phyloP scores from a whole-genome alignment of 2,888 invertebrate genomes.

The Scaeva pyrastri region DNA sequence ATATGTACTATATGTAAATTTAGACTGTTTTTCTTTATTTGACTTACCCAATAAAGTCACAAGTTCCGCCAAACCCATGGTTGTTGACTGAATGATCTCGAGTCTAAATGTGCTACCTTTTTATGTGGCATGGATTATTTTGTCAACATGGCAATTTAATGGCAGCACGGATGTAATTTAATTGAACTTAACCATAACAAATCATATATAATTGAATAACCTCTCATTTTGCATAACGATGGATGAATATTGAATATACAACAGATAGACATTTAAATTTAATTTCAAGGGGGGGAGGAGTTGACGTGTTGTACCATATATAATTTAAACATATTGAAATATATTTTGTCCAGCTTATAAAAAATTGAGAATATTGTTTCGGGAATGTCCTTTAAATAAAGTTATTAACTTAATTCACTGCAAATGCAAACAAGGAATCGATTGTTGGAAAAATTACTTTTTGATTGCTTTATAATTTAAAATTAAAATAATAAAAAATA shows the following conservation, averaged over 20 bases:
- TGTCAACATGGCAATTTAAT: background rate
- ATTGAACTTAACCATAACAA: slow-evolving; percentile 9
- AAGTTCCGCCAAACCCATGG: slow-evolving; percentile 37
- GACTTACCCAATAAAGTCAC: slow-evolving; percentile 52
- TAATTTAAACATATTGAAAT: slow-evolving; percentile 9
- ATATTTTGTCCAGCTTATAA: background rate
- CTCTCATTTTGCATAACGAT: background rate
- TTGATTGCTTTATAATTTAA: too few relatives aligned
- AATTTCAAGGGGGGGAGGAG: background rate
- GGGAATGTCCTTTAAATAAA: too few relatives aligned
- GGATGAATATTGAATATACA: background rate
- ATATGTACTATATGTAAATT: too few relatives aligned
- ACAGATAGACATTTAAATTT: background rate
- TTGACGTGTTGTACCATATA: background rate
- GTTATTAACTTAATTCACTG: too few relatives aligned
- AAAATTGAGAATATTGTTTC: background rate
- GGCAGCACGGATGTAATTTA: background rate
- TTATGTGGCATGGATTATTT: background rate
- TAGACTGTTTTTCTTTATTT: background rate
- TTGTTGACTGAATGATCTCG: background rate
- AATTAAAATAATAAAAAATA: too few relatives aligned
- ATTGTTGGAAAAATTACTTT: too few relatives aligned
- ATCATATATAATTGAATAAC: slow-evolving; percentile 12
- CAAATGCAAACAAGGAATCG: too few relatives aligned
- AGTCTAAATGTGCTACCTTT: background rate